Base-by-base conservation (phyloP, 1,140 invertebrate species). In the Grapholita molesta region DNA sequence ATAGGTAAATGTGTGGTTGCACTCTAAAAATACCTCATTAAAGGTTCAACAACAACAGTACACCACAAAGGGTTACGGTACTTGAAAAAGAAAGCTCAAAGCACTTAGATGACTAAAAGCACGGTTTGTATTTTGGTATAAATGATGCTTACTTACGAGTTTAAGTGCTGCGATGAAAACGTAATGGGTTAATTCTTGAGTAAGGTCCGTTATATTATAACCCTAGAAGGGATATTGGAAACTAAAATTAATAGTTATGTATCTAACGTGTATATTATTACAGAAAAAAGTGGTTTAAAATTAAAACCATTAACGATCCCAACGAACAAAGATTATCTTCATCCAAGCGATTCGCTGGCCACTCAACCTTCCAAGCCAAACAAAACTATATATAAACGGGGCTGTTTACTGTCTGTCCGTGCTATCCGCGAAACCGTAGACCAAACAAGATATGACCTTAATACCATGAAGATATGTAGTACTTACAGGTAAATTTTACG, bases 301-400 rank as follows among this genome's bases (percentile, higher is more conserved):
- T 21, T n/a, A 21, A 21, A 55, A 55, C 21, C 11, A 23, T 8
- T 23, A 24, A 55, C 24, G 9, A 55, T 57, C 21, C n/a, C 53
- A 23, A n/a, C 24, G 55, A 61, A 61, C 55, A 61, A 61, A 61
- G 55, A 61, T 61, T 61, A 61, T 25, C 55, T 61, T 61, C 55
- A 61, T 61, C n/a, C 12, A 48, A 48, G 53, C 25, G 8, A 30
- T 25, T 61, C n/a, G 55, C 55, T 61, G 55, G 55, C 55, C 25
- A 61, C 55, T 61, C 55, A 61, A 61, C 55, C 55, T 28, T 28
- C n/a, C 28, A 61, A 61, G 28, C 55, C 15, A 61, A 61, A 61
- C 55, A 61, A 61, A 61, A 61, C 55, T 61, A 61, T 61, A 61
- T 61, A 61, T 61, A 61, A 61, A 61, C 55, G 55, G 55, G 55